Base-by-base conservation (phyloP, 64 coral and sea anemone species). In the Montipora efflorescens region DNA sequence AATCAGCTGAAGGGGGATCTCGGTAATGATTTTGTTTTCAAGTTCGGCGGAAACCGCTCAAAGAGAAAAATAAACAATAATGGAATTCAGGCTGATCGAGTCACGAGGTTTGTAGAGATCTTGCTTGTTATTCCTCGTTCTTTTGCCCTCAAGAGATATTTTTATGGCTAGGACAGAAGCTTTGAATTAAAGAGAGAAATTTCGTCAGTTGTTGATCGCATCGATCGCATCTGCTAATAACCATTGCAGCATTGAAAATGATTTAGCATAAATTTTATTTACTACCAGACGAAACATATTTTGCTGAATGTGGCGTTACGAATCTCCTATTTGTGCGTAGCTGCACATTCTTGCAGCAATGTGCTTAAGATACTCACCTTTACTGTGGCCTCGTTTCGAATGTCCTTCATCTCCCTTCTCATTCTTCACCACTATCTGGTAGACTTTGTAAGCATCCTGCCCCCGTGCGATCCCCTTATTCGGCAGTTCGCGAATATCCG, bases 371-470 rank as follows among this genome's bases (percentile, higher is more conserved):
- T 72, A 86, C 82, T 86, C 22, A 86, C 82, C 47, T 71, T 86
- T 86, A 10, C 9, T 86, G 0, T 71, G 82, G 4, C 45, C 76
- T 15, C 82, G 82, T 86, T 50, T 86, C 3, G 67, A 49, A 20
- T 86, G 82, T 1, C 44, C 44, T 19, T 11, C 44, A 50, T 87
- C 73, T 48, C 79, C 87, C 82, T 93, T 93, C 14, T 77, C 28
- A 10, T 4, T 61, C 49, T 91, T 91, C 76, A 19, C 80, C 11
- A 88, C 68, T 74, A 97, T 97, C 62, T 97, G 92, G 74, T 91
- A 97, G 15, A 94, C 96, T 91, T 92, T 97, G 44, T 92, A 91
- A 5, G 96, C 92, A 23, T 97, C 88, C 47, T 94, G 90, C 2
- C 92, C 96, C 2, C 92, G 74, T 1, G 96, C 94, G 4, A 91